These are phyloP conservation scores for Micropoecilia bifurca DNA, from an alignment of 2,797 vertebrate genomes.

Conservation along the genomic window DNA sequence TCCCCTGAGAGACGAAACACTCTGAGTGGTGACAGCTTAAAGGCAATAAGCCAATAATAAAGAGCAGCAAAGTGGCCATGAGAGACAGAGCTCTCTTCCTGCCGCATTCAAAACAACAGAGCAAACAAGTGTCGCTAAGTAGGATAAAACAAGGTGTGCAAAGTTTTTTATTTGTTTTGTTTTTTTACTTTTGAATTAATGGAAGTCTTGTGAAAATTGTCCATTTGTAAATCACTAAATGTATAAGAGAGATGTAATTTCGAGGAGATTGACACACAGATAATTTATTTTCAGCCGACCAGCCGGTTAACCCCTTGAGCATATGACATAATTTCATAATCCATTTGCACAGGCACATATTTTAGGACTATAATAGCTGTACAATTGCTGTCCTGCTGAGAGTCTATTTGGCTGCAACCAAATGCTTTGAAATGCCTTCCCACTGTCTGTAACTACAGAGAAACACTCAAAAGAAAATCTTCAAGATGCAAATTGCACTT, in stretches of 20 bases:
- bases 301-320: constrained; percentile 81
- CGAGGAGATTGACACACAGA: constrained; percentile 73
- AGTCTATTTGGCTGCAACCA: constrained; percentile 82
- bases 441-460: constrained; percentile 87
- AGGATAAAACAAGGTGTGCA: constrained; percentile 42
- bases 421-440: constrained; percentile 77
- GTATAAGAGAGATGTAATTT: constrained; percentile 73
- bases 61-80: constrained; percentile 77
- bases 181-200: constrained; percentile 62
- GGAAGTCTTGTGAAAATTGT: constrained; percentile 57
- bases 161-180: constrained; percentile 26
- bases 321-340: constrained; percentile 70
- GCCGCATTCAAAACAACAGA: constrained; percentile 64
- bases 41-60: constrained; percentile 83
- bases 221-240: constrained; percentile 55
- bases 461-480: constrained; percentile 70
- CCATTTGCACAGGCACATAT: constrained; percentile 78
- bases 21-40: constrained; percentile 79
- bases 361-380: constrained; percentile 79
- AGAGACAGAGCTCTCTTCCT: constrained; percentile 65
- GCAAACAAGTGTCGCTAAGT: constrained; percentile 74
- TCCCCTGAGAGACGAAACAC: constrained; percentile 73
- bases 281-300: constrained; percentile 73
- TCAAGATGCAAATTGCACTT: constrained; percentile 53
- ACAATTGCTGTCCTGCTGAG: constrained; percentile 82